A percentile compares a stretch with the other conserved stretches of the same genome.
Conservation (phyloP, 2,888 invertebrate species). For the Erpobdella octoculata region DNA sequence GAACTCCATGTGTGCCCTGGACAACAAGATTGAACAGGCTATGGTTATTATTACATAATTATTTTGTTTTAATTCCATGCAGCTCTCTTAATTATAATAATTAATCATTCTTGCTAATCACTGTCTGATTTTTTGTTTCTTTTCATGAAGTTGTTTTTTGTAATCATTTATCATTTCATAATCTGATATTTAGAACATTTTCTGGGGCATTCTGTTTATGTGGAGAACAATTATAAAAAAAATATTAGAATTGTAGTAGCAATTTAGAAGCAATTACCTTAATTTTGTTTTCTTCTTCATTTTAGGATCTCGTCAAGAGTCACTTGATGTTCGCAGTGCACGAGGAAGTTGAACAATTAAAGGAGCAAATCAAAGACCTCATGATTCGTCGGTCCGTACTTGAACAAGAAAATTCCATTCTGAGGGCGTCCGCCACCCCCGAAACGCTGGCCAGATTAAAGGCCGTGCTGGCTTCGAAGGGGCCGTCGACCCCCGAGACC, state of each 20-base stretch:
- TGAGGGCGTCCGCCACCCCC: conserved; percentile 76
- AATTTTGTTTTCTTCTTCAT: too few relatives aligned
- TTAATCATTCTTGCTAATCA: too few relatives aligned
- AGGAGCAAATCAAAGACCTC: conserved; percentile 81
- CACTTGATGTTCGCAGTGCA: conserved; percentile 90
- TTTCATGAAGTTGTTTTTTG: too few relatives aligned
- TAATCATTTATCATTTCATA: too few relatives aligned
- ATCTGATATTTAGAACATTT: too few relatives aligned
- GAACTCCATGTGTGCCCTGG: conserved; percentile 20
- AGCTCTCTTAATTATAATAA: too few relatives aligned
- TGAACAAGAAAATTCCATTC: conserved; percentile 77
- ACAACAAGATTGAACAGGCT: conserved; percentile 27
- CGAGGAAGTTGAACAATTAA: conserved; percentile 85
- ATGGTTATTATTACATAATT: conserved; percentile 12
- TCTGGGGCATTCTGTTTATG: too few relatives aligned
- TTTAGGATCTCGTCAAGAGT: conserved; percentile 80
- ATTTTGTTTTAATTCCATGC: not conserved
- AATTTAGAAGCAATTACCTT: too few relatives aligned
- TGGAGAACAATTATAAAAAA: not conserved
- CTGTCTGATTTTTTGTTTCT: too few relatives aligned
- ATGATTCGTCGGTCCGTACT: conserved; percentile 56
- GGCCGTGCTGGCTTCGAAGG: not conserved
- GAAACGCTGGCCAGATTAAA: conserved; percentile 54
- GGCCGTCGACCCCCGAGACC: not conserved
- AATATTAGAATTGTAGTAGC: not conserved